phyloP scores from a whole-genome alignment of 2,888 invertebrate species.

The Dendrolimus houi region DNA sequence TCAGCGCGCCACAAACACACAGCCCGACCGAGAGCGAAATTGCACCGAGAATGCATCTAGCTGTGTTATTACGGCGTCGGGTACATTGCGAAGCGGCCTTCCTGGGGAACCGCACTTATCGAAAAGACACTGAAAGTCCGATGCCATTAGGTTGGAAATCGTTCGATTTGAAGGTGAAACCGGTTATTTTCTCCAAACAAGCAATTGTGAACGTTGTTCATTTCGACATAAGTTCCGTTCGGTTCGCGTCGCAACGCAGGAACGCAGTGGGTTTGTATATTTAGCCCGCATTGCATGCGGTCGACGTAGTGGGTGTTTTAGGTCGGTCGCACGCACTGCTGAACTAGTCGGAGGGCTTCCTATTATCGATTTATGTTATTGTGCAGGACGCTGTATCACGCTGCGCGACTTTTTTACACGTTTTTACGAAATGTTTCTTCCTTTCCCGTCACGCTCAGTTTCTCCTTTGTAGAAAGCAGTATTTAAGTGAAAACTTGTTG shows the following conservation, averaged over 20 bases:
- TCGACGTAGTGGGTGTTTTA: conserved; percentile 67
- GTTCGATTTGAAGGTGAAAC: conserved; percentile 33
- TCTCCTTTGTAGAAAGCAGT: conserved; percentile 56
- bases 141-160: conserved; percentile 32
- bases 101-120: conserved; percentile 25
- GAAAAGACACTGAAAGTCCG: conserved; percentile 31
- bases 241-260: conserved; percentile 34
- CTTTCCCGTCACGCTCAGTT: conserved; percentile 45
- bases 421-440: conserved; percentile 50
- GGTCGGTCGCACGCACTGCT: conserved; percentile 75
- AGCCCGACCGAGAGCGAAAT: conserved; percentile 77
- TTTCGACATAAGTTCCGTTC: conserved; percentile 65
- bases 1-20: conserved; percentile 76
- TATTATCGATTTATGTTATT: conserved; percentile 72
- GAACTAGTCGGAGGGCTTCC: conserved; percentile 75
- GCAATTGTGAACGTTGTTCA: conserved; percentile 63
- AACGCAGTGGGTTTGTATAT: conserved; percentile 62
- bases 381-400: conserved; percentile 48
- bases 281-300: conserved; percentile 72
- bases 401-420: conserved; percentile 31
- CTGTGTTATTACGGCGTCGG: conserved; percentile 65
- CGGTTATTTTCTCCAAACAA: conserved; percentile 61
- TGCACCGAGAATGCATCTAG: conserved; percentile 76
- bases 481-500: conserved; percentile 46
- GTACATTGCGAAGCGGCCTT: conserved; percentile 55